Percentiles rank a stretch among this genome's conserved stretches.
Conservation (phyloP, 2,888 invertebrate genomes). For the Agrilus mali region DNA sequence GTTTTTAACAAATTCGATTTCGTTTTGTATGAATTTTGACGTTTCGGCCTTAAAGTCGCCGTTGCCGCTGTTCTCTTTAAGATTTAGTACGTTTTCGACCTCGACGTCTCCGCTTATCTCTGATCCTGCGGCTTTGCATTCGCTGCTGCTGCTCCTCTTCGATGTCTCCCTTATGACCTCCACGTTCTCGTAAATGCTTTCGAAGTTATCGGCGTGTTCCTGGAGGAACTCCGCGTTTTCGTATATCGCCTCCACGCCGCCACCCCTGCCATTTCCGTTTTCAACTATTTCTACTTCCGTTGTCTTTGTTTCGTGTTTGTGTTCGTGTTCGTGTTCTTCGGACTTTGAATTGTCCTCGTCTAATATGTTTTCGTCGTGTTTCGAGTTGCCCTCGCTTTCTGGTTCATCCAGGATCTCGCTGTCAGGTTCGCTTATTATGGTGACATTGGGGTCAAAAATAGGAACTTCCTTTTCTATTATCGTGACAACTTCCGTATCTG, state of each 20-base stretch:
- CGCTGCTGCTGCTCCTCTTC: conserved; percentile 4
- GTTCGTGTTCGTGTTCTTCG: background rate
- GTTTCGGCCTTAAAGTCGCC: conserved; percentile 8
- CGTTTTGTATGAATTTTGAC: conserved; percentile 9
- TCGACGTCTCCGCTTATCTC: background rate
- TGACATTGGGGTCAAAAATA: background rate
- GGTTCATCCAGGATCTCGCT: background rate
- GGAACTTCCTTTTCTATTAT: background rate
- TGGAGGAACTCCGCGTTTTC: conserved; percentile 7
- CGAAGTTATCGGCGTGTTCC: conserved; percentile 7
- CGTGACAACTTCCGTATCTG: background rate
- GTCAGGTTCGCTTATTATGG: background rate
- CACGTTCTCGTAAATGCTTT: conserved; percentile 19
- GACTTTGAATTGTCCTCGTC: conserved; percentile 4
- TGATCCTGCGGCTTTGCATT: background rate
- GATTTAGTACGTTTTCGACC: conserved; percentile 5
- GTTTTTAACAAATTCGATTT: conserved; percentile 1
- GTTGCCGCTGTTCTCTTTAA: conserved; percentile 7
- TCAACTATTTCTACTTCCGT: conserved; percentile 4
- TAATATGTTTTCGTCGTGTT: background rate
- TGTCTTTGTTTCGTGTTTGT: conserved; percentile 6
- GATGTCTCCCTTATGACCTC: conserved; percentile 9
- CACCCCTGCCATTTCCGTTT: conserved; percentile 3
- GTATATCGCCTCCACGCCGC: conserved; percentile 4
- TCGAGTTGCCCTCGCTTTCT: conserved; percentile 2